Conservation (phyloP, 2,797 vertebrate genomes). For the Poeciliopsis infans region DNA sequence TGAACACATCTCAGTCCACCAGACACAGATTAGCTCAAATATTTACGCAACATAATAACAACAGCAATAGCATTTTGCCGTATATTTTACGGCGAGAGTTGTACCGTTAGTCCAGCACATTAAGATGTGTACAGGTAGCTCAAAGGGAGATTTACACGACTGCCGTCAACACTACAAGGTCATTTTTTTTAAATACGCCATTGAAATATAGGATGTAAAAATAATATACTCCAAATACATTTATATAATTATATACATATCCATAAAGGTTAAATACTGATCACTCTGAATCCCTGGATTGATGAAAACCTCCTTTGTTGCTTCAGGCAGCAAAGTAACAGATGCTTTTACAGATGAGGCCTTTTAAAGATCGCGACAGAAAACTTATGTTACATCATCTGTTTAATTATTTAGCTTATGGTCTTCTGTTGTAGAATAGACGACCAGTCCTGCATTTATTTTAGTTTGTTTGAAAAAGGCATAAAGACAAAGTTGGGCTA, state of each 20-base stretch:
- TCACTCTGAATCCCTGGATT: constrained; percentile 81
- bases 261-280: constrained; percentile 85
- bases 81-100: constrained; percentile 71
- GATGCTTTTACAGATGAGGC: constrained; percentile 37
- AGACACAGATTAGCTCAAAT: constrained; percentile 39
- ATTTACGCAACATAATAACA: constrained; percentile 73
- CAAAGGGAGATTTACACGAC: constrained; percentile 58
- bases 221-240: constrained; percentile 80
- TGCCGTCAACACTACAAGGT: constrained; percentile 78
- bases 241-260: constrained; percentile 78
- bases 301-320: constrained; percentile 66
- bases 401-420: constrained; percentile 51
- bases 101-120: constrained; percentile 75
- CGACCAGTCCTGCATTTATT: neutral
- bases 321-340: constrained; percentile 66
- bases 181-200: constrained; percentile 76
- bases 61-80: constrained; percentile 67
- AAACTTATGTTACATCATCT: constrained; percentile 68
- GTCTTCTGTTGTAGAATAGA: constrained; percentile 2
- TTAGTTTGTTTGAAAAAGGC: neutral
- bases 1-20: constrained; percentile 63
- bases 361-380: constrained; percentile 32
- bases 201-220: constrained; percentile 73
- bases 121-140: constrained; percentile 73
- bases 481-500: neutral